Evolutionary conservation across 2,113 vertebrate genomes (phyloP).

Genomic region (Corythaixoides concolor): DNA sequence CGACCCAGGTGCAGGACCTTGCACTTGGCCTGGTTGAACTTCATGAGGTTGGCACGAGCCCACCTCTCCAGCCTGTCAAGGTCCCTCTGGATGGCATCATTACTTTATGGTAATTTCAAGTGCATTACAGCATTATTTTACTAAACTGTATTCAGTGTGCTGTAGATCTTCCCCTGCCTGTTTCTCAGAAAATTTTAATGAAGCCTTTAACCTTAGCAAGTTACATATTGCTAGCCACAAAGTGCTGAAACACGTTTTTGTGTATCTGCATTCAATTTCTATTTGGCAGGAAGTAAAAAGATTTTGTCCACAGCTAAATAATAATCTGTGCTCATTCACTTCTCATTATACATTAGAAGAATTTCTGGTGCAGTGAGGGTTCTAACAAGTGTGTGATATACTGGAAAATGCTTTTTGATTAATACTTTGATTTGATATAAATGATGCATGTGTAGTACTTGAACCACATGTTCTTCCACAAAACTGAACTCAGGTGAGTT

Average conservation of each 20-base stretch:
- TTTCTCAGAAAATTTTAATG: not conserved
- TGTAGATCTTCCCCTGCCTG: not conserved
- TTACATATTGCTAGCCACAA: not conserved
- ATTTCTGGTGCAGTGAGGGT: not conserved
- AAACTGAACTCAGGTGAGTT: not conserved
- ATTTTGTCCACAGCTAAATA: not conserved
- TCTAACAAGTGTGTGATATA: not conserved
- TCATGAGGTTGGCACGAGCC: no score
- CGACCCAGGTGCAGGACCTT: no score
- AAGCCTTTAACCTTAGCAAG: not conserved
- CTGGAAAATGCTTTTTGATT: not conserved
- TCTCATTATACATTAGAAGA: not conserved
- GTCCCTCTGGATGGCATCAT: no score
- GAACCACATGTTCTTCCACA: not conserved
- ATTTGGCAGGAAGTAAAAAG: not conserved
- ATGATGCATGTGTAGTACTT: not conserved
- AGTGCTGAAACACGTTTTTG: not conserved
- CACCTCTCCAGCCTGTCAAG: no score
- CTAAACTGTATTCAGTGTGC: not conserved
- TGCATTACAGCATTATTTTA: not conserved
- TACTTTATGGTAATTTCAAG: not conserved
- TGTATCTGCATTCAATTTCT: not conserved
- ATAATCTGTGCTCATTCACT: not conserved
- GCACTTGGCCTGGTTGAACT: no score
- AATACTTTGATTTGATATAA: not conserved